A percentile compares a stretch with the other conserved stretches of the same genome.
These are phyloP conservation scores for Spialia ferax DNA, from an alignment of 2,888 invertebrate genomes.

Conservation along the genomic window DNA sequence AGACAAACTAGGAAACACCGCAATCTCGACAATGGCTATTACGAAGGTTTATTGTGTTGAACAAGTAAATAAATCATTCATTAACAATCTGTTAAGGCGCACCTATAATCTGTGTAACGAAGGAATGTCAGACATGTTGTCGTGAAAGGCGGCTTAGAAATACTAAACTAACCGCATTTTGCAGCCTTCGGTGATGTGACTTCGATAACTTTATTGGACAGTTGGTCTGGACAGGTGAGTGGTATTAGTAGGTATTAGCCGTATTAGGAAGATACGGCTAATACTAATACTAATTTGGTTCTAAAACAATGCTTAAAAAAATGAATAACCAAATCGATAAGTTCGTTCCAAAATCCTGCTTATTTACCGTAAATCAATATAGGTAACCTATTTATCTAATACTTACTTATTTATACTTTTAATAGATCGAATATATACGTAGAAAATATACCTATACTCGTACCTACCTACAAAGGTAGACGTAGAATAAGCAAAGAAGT, in stretches of 20 bases:
- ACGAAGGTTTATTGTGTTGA: slow-evolving; percentile 18
- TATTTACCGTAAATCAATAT: no score
- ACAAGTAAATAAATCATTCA: slow-evolving; percentile 40
- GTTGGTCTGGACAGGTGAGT: slow-evolving; percentile 6
- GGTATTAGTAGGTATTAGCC: neutral
- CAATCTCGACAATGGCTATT: slow-evolving; percentile 6
- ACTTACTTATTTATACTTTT: no score
- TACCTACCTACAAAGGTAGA: no score
- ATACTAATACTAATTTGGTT: no score
- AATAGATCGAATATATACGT: no score
- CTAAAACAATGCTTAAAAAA: no score
- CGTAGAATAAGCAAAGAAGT: no score
- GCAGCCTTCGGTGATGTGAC: slow-evolving; percentile 42
- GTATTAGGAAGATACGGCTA: no score
- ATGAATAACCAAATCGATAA: no score
- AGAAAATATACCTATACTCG: no score
- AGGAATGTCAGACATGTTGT: slow-evolving; percentile 61
- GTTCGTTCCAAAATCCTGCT: no score
- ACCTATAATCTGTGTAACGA: slow-evolving; percentile 43
- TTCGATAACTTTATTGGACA: slow-evolving; percentile 21
- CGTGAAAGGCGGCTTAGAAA: slow-evolving; percentile 59
- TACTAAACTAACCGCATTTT: slow-evolving; percentile 51
- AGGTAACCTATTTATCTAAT: no score
- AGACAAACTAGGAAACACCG: slow-evolving; percentile 22
- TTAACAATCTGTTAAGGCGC: slow-evolving; percentile 19